Base-by-base conservation (phyloP, 2,113 vertebrate genomes). In the Cynopterus brachyotis region DNA sequence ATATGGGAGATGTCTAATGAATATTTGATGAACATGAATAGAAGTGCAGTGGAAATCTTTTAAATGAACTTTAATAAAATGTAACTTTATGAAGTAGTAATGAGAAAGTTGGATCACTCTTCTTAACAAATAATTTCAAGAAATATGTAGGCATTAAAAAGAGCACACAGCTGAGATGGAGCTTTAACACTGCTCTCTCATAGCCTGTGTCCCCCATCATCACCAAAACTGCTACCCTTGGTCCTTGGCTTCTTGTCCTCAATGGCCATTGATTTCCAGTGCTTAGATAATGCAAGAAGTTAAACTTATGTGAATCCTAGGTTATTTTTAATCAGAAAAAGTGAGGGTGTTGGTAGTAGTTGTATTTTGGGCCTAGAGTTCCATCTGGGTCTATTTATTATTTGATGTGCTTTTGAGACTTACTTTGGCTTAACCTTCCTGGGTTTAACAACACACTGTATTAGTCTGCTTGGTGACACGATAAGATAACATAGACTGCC, bases 371-470 rank as follows among this genome's bases (percentile, higher is more conserved):
- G 13, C n/a, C 26, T 79, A 40, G 69, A 64, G 11, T 53, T 82
- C 19, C 2, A 37, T 93, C 55, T n/a, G 35, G 81, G 4, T 91
- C 10, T n/a, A 26, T 53, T 73, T n/a, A 26, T 53, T 73, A 76
- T 53, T 92, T 53, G 50, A 19, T 37, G 16, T n/a, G 42, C 15
- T 50, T 94, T 94, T 92, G 55, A 89, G 76, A 59, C 59, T 82
- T 76, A 32, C 5, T 57, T 69, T 83, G 62, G 28, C 22, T 50
- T 91, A 67, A 91, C 32, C 64, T 75, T 26, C 20, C 13, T 32
- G 32, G 40, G 9, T 32, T 90, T 84, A 37, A 53, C 47, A 62
- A 50, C 12, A 35, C 35, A 30, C 16, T 80, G 0, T 64, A 0
- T 83, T 62, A 11, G 19, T 93, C 47, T 47, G n/a, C 53, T 35